Percentiles rank a stretch among this genome's conserved stretches.
These are phyloP conservation scores for Coreoperca whiteheadi DNA, from an alignment of 2,113 vertebrate species.

Conservation along the genomic window DNA sequence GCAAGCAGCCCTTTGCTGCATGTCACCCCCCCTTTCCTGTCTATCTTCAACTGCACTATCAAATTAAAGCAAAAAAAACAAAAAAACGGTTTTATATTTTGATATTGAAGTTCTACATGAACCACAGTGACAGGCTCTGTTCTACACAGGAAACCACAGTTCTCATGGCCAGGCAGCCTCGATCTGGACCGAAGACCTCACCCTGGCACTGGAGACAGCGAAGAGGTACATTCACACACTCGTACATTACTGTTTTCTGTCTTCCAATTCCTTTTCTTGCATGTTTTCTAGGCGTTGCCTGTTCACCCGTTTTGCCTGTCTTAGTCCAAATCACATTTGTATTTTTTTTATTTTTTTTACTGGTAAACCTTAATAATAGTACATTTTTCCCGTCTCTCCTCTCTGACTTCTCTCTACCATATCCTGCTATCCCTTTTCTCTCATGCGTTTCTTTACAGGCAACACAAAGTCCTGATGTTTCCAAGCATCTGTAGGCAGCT, in stretches of 20 bases:
- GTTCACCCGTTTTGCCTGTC: not conserved
- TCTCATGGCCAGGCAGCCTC: constrained; percentile 87
- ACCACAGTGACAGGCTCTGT: not conserved
- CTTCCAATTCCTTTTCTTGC: not conserved
- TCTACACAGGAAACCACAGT: constrained; percentile 82
- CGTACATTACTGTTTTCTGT: not conserved
- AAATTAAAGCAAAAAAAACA: no score
- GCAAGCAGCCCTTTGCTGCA: no score
- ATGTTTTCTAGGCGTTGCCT: not conserved
- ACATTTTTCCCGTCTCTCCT: not conserved
- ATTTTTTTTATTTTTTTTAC: not conserved
- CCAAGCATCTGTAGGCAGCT: not conserved
- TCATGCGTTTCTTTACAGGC: not conserved
- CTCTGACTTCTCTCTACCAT: no score
- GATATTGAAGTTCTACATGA: not conserved
- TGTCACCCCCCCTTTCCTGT: no score
- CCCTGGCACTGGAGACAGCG: constrained; percentile 89
- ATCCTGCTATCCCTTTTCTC: no score
- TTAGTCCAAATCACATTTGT: not conserved
- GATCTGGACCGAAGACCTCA: constrained; percentile 92
- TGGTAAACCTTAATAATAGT: not conserved
- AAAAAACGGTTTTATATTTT: no score
- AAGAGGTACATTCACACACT: constrained; percentile 77
- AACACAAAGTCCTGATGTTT: no score
- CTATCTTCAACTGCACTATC: no score